A percentile compares a stretch with the other conserved stretches of the same genome.
phyloP scores from a whole-genome alignment of 2,113 vertebrate species.

The Junco hyemalis region DNA sequence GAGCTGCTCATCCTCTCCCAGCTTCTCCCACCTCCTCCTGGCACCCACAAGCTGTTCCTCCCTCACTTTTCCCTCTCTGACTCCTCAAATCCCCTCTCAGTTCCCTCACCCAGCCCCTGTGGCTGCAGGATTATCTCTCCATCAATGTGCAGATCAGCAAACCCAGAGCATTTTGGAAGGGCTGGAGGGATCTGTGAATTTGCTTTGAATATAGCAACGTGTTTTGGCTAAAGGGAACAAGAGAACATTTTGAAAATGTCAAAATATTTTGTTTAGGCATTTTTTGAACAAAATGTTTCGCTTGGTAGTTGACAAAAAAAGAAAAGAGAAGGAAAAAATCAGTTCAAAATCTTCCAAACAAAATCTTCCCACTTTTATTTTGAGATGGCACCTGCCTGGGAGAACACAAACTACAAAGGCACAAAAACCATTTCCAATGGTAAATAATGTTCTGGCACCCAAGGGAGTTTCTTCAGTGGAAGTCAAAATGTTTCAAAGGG shows the following conservation, averaged over 20 bases:
- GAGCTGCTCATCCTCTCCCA: background rate
- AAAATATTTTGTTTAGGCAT: conserved; percentile 65
- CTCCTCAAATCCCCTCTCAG: background rate
- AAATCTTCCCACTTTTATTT: background rate
- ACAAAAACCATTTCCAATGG: background rate
- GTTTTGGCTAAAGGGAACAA: conserved; percentile 61
- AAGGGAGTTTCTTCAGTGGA: background rate
- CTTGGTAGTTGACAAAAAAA: conserved; percentile 27
- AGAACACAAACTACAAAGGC: background rate
- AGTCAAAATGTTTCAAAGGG: conserved; percentile 3
- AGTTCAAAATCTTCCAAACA: conserved; percentile 8
- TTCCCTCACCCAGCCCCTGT: accelerated
- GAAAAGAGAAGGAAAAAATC: background rate
- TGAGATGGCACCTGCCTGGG: background rate
- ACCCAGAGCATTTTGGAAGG: background rate
- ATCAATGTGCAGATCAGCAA: background rate
- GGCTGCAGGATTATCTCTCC: background rate
- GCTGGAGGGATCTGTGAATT: conserved; percentile 20
- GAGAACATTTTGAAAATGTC: conserved; percentile 60
- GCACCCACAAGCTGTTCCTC: background rate
- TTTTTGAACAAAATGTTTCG: conserved; percentile 57
- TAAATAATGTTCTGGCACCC: background rate
- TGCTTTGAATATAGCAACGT: background rate
- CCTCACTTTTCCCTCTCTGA: background rate
- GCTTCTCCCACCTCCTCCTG: background rate